Evolutionary conservation across 2,113 vertebrate species (phyloP).

Genomic region (Cervus canadensis): DNA sequence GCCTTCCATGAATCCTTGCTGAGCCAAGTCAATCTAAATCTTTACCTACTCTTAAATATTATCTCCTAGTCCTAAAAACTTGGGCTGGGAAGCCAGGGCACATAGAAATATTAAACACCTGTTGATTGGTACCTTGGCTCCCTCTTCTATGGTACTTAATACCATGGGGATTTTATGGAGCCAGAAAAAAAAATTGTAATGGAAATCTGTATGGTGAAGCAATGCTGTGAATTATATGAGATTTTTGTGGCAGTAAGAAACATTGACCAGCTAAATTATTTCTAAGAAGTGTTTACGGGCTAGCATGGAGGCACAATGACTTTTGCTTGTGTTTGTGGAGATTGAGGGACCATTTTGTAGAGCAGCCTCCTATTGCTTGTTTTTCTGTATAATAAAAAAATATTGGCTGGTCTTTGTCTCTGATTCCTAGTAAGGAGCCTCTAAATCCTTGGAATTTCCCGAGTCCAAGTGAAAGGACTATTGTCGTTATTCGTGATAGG

Average conservation of each 20-base stretch:
- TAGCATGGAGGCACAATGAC: neutral
- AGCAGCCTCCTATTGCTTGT: neutral
- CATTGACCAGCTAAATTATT: neutral
- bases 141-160: no score
- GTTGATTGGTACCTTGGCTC: no score
- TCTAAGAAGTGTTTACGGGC: neutral
- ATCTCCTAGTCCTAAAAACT: no score
- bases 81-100: no score
- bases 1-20: no score
- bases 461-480: neutral
- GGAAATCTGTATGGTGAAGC: neutral
- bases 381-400: neutral
- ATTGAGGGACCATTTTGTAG: neutral
- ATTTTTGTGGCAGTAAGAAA: neutral
- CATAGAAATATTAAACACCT: no score
- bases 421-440: neutral
- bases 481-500: neutral
- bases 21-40: no score
- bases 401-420: neutral
- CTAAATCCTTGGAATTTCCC: neutral
- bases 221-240: neutral
- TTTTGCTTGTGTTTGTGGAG: neutral
- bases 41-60: no score
- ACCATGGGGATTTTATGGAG: no score
- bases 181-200: no score